Conservation (phyloP, 1,140 invertebrate species). For the Anagrus nilaparvatae region DNA sequence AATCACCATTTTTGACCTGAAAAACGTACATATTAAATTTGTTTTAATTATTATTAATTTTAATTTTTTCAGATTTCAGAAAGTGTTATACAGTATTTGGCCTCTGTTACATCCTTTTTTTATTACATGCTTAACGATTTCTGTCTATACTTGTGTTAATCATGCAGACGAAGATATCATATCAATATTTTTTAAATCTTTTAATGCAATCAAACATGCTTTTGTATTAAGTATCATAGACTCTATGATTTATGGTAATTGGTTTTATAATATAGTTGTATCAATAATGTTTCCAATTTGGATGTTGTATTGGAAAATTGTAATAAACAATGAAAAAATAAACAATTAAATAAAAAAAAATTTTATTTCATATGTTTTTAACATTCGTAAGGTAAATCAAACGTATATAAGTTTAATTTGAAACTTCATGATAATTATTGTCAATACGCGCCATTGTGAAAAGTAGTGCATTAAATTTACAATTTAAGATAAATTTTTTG, state of each 20-base stretch:
- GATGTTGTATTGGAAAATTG: conserved; percentile 49
- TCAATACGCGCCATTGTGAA: too few relatives aligned
- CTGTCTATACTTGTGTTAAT: conserved; percentile 48
- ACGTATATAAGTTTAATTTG: too few relatives aligned
- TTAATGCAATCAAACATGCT: conserved; percentile 61
- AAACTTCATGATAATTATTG: too few relatives aligned
- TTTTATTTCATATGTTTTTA: too few relatives aligned
- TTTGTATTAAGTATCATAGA: conserved; percentile 73
- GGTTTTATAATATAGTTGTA: conserved; percentile 49
- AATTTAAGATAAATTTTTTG: too few relatives aligned
- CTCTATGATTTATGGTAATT: conserved; percentile 63
- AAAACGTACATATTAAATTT: conserved; percentile 5
- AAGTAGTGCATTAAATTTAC: too few relatives aligned
- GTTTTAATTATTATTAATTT: background rate
- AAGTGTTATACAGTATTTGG: conserved; percentile 42
- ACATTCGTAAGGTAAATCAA: too few relatives aligned
- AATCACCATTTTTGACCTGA: background rate
- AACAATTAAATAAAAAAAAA: conserved; percentile 1
- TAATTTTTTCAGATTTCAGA: conserved; percentile 31
- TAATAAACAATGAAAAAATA: conserved; percentile 16
- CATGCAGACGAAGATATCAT: conserved; percentile 50
- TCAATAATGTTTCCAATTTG: conserved; percentile 51
- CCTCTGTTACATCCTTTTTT: conserved; percentile 61
- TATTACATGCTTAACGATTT: conserved; percentile 48
- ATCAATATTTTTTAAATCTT: conserved; percentile 41